Conservation (phyloP, 2,888 invertebrate species). For the Andrena haemorrhoa region DNA sequence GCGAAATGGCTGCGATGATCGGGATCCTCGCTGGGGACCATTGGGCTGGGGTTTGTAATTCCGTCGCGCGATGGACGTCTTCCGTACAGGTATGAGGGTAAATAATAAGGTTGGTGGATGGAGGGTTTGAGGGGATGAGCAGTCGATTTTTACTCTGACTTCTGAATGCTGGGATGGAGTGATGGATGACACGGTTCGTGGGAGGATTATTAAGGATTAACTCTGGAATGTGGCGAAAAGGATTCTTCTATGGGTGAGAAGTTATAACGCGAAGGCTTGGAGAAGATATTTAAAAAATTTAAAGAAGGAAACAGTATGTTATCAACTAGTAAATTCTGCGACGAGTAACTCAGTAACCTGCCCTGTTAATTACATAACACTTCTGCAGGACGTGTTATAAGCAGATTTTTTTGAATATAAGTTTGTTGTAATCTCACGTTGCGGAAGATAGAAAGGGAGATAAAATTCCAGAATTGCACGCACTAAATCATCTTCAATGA, state of each 20-base stretch:
- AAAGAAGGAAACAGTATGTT: not conserved
- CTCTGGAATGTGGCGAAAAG: too few relatives aligned
- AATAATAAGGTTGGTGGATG: too few relatives aligned
- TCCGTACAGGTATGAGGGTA: too few relatives aligned
- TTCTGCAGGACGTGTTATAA: not conserved
- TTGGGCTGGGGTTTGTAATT: not conserved
- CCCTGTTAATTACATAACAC: not conserved
- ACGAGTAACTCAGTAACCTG: not conserved
- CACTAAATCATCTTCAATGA: not conserved
- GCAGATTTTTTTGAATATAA: not conserved
- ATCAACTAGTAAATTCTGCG: not conserved
- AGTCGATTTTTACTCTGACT: too few relatives aligned
- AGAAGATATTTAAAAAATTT: not conserved
- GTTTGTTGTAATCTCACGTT: not conserved
- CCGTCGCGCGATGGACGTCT: too few relatives aligned
- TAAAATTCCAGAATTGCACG: not conserved
- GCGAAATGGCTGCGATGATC: constrained; percentile 5
- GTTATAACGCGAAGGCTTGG: too few relatives aligned
- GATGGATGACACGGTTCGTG: too few relatives aligned
- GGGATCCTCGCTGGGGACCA: not conserved
- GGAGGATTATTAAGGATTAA: too few relatives aligned
- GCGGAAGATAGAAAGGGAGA: not conserved
- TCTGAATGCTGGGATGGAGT: too few relatives aligned
- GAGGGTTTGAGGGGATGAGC: too few relatives aligned
- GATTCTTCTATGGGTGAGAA: too few relatives aligned